Conservation (phyloP, 2,113 vertebrate species). For the Ondatra zibethicus region DNA sequence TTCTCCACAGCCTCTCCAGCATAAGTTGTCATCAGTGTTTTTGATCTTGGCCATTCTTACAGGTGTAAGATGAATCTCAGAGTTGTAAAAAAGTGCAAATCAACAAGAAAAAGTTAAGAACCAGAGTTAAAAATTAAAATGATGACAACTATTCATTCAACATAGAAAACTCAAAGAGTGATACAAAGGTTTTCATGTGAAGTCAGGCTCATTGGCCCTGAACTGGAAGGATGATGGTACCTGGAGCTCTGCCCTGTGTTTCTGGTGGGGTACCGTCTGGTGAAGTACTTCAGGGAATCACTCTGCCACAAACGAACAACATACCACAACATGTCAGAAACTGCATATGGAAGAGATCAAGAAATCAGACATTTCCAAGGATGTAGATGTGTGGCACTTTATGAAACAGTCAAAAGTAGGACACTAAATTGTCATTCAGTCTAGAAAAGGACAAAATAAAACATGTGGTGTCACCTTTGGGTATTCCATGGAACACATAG, state of each 20-base stretch:
- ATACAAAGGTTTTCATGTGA: neutral
- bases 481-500: neutral
- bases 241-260: accelerated
- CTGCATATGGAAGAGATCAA: neutral
- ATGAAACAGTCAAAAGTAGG: neutral
- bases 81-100: no score
- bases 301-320: neutral
- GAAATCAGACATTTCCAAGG: neutral
- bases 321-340: neutral
- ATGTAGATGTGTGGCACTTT: neutral
- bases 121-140: slow-evolving; percentile 14
- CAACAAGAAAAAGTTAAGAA: neutral
- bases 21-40: no score
- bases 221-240: neutral
- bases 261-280: neutral
- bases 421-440: neutral
- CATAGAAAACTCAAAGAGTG: neutral
- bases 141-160: neutral
- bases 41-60: no score
- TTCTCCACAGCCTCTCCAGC: no score
- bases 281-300: neutral
- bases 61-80: no score
- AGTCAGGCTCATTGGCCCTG: neutral
- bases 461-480: neutral
- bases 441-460: neutral